Evolutionary conservation across 1,140 invertebrate genomes (phyloP), one percentile per base, ranked within the genome.

Genomic region (Bombus haemorrhoidalis): DNA sequence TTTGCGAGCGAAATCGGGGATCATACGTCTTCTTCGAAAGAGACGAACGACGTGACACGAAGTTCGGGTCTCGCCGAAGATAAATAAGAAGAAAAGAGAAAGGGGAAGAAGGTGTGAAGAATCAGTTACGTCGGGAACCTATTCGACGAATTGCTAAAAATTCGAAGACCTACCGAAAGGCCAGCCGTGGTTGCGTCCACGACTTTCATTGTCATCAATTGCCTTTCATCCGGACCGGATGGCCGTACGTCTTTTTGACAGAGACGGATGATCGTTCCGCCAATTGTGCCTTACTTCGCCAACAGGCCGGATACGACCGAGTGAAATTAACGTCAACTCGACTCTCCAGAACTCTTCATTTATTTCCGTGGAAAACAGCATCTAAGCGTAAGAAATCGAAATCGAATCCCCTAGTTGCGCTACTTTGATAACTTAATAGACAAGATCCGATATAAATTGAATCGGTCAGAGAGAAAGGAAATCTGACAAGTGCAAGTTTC

Each of bases 1-100:
- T 73, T 69, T 3, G 22, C 22, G 3, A 22, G 39, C 22, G 15
- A 39, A 72, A 84, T 71, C 66, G 15, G 25, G 25, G 6, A 74
- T 80, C 76, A 13, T 81, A 57, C 69, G 83, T 85, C 69, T 85
- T 85, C 34, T 6, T 1, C 74, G 83, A 85, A 81, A 59, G 59
- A 85, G 83, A 85, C 83, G 62, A 85, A 85, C 75, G 47, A 32
- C 32, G 68, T 4, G 13, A 4, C 8, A 9, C 3, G 22, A 34
- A 39, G 57, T 34, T 41, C 57, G 25, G n/a, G 37, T 2, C 66
- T 47, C 22, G 5, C 5, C 39, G 15, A 34, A 47, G n/a, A 79
- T 69, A 84, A 84, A 79, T 78, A 78, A 39, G 25, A 32, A 5
- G 25, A 39, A 15, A 15, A 15, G 22, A 2, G 39, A 28, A 18